Base-by-base conservation (phyloP, 92 coral and sea anemone species). In the Siderastrea siderea region DNA sequence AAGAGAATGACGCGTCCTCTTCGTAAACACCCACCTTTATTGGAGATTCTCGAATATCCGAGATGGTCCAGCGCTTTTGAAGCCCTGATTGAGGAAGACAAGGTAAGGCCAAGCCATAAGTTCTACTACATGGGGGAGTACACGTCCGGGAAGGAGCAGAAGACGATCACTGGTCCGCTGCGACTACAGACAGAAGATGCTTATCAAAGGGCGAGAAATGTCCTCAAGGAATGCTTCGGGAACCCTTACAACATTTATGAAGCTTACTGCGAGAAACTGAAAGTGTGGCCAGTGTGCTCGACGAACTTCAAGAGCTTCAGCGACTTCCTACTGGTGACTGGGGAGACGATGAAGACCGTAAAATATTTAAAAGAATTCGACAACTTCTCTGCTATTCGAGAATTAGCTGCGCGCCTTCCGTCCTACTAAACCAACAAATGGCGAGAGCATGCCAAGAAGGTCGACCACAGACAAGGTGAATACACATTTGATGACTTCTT, bases 311-410 rank as follows among this genome's bases (percentile, higher is more conserved):
- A 83, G 94, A 95, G 60, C 38, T 89, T 72, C 46, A 87, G 93
- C 71, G 93, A 93, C 82, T 95, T 92, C 64, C 90, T 92, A 0
- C 77, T 90, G 1, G 87, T 93, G 92, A 90, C 94, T 1, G 89
- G 86, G 82, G 95, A 95, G 78, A 92, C 92, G 3, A 95, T 95
- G 95, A 95, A 78, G 71, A 81, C 96, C 6, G 95, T 91, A 7
- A 92, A 92, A 68, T 87, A 95, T 77, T 86, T 95, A 11, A 88
- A 88, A 4, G 98, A 95, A 68, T 65, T 95, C 45, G 83, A 95
- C 78, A 95, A 84, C 60, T 86, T 82, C 71, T 82, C 93, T 3
- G 84, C 85, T 69, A 86, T 94, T 3, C 90, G 79, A 26, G 89
- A 92, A 51, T 74, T 91, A 6, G 95, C 88, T 0, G 93, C 91